Base-by-base conservation (phyloP, 2,113 vertebrate species). In the Callopanchax toddi region DNA sequence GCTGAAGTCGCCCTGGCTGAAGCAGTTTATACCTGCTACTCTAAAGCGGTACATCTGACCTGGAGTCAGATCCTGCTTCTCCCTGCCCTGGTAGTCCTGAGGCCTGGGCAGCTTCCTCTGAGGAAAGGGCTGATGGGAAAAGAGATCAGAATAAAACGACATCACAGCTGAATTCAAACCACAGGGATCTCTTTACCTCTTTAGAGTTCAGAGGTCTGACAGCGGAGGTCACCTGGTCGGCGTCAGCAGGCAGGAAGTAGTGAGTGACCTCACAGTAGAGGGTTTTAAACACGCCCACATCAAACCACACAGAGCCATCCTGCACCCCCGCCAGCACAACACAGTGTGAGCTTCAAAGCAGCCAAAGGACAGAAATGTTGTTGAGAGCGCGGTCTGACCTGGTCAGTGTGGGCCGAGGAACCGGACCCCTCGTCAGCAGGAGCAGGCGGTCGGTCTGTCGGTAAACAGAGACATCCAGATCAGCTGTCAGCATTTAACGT, bases 241-340 rank as follows among this genome's bases (percentile, higher is more conserved):
- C 34, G 23, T 91, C 94, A 54, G 93, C 89, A 54, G 95, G 92
- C 43, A 96, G 81, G 72, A 93, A 97, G 89, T 95, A 99, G 86
- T 97, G 94, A 67, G 74, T 94, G 86, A 98, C 95, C 83, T 96
- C 91, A 40, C 93, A 94, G 36, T 88, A 97, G 29, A 92, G 96
- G 45, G 91, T 93, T 90, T 94, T 97, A 85, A 97, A 97, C 82
- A 97, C 94, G 1, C 97, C 95, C 7, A 97, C 96, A 45, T 99
- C 96, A 17, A 92, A 97, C 97, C 97, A 99, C 36, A 83, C 85
- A 0, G 68, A 29, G 5, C 61, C 67, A 1, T 62, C 77, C 12
- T 63, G 39, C 15, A 25, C 79, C 58, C 76, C 71, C 37, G 32
- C 16, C 6, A 12, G 46, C 11, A 43, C 46, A 11, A 44, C 6